Percentiles rank a stretch among this genome's conserved stretches.
These are phyloP conservation scores for Syrmaticus mikado DNA, from an alignment of 2,113 vertebrate genomes.

Conservation along the genomic window DNA sequence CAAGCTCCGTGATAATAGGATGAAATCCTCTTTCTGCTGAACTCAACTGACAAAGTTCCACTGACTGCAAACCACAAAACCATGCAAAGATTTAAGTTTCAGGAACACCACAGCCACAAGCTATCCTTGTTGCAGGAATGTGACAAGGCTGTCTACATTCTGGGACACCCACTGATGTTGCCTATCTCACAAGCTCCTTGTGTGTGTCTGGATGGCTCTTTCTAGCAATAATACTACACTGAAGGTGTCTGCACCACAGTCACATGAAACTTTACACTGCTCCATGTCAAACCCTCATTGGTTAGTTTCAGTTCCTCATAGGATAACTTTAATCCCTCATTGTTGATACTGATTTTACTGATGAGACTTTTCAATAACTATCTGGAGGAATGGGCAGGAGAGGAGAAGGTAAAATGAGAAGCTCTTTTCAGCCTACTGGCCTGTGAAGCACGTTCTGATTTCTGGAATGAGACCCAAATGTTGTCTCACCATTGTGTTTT, in stretches of 20 bases:
- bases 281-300: background rate
- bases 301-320: too few species aligned
- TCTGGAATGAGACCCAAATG: background rate
- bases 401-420: background rate
- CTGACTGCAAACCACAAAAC: background rate
- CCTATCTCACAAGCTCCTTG: background rate
- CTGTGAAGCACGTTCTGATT: background rate
- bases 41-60: background rate
- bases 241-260: background rate
- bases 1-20: background rate
- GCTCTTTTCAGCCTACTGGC: background rate
- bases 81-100: background rate
- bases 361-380: background rate
- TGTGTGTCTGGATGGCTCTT: background rate
- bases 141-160: background rate
- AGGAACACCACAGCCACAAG: background rate
- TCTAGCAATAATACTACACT: background rate
- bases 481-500: background rate
- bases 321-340: background rate
- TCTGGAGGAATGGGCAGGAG: background rate
- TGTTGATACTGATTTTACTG: background rate
- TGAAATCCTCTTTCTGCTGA: background rate
- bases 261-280: background rate
- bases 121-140: fast-evolving
- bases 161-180: background rate